A percentile compares a stretch with the other conserved stretches of the same genome.
phyloP scores from a whole-genome alignment of 1,140 invertebrate species.

The Lamellibrachia luymesi region DNA sequence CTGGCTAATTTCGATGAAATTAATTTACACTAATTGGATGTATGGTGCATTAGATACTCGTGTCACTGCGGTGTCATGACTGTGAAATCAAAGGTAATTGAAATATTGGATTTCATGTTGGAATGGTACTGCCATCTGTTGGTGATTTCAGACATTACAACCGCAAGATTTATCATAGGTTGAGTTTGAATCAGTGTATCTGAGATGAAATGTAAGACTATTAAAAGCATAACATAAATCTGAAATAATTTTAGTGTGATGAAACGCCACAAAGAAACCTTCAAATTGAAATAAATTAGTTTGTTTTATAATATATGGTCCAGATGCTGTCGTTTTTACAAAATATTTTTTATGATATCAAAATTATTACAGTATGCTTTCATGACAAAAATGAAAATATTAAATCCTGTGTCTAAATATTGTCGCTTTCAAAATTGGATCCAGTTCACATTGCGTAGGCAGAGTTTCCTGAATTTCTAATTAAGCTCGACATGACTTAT shows the following conservation, averaged over 20 bases:
- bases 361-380: not conserved
- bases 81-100: slow-evolving; percentile 1
- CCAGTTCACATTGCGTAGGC: not conserved
- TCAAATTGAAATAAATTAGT: not conserved
- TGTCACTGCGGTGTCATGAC: not conserved
- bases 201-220: not conserved
- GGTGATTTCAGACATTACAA: not conserved
- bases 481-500: not conserved
- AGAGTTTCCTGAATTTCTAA: not conserved
- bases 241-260: not conserved
- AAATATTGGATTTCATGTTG: not conserved
- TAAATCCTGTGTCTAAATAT: no score
- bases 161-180: not conserved
- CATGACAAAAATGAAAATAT: no score
- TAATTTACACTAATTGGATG: not conserved
- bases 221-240: not conserved
- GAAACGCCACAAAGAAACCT: not conserved
- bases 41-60: not conserved
- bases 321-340: not conserved
- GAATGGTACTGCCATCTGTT: not conserved
- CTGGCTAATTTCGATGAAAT: not conserved
- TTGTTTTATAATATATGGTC: not conserved
- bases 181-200: not conserved
- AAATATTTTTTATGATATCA: not conserved
- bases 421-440: not conserved